Conservation (phyloP, 2,797 vertebrate genomes). For the Iguana delicatissima region DNA sequence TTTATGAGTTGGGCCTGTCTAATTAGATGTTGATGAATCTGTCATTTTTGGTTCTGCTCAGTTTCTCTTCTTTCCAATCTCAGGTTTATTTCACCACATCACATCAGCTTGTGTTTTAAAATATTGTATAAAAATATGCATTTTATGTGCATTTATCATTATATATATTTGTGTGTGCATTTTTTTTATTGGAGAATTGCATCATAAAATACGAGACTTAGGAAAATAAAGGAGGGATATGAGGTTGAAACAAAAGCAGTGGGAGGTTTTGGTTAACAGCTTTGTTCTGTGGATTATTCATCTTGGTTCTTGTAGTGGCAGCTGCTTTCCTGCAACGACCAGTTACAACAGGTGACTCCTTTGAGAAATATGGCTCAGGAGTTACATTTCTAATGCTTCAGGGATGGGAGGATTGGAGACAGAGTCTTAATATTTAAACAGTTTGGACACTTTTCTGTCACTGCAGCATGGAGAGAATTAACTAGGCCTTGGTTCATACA, state of each 20-base stretch:
- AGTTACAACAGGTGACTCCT: slow-evolving; percentile 56
- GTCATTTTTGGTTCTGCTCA: too few relatives aligned
- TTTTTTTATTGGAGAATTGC: background rate
- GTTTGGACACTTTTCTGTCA: slow-evolving; percentile 56
- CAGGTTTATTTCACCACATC: too few relatives aligned
- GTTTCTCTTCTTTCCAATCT: too few relatives aligned
- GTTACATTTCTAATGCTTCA: slow-evolving; percentile 36
- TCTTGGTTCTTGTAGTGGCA: slow-evolving; percentile 58
- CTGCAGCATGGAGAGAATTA: slow-evolving; percentile 10
- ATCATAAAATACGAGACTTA: slow-evolving; percentile 1
- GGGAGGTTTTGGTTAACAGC: slow-evolving; percentile 35
- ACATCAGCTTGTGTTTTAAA: too few relatives aligned
- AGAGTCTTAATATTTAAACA: slow-evolving; percentile 40
- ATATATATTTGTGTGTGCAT: too few relatives aligned
- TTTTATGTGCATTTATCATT: too few relatives aligned
- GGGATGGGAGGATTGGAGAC: accelerated
- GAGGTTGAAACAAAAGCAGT: slow-evolving; percentile 39
- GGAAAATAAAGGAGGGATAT: slow-evolving; percentile 26
- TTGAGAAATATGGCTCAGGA: slow-evolving; percentile 55
- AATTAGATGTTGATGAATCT: too few relatives aligned
- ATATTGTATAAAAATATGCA: too few relatives aligned
- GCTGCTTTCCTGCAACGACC: slow-evolving; percentile 62
- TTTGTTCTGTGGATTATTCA: slow-evolving; percentile 55
- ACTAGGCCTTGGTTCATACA: slow-evolving; percentile 23
- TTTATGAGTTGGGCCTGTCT: background rate